Evolutionary conservation across 2,888 invertebrate species (phyloP).

Genomic region (Morpho helenor): DNA sequence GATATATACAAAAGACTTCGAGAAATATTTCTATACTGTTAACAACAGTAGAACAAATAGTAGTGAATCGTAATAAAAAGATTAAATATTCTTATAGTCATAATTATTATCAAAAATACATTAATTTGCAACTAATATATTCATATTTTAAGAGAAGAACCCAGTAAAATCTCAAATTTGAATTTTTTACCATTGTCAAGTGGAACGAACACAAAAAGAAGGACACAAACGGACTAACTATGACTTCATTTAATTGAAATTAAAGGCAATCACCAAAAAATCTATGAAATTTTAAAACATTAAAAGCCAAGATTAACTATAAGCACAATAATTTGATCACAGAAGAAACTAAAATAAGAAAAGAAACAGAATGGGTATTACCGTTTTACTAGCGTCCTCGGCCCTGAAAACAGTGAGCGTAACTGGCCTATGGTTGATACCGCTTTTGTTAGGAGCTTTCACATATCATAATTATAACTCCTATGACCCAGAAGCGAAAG

Average conservation of each 20-base stretch:
- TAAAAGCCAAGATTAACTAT: no score
- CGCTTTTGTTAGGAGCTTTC: conserved; percentile 88
- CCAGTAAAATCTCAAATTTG: no score
- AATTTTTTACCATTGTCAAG: no score
- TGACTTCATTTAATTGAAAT: no score
- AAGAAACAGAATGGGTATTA: conserved; percentile 81
- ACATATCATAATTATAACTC: conserved; percentile 89
- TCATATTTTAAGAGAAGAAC: no score
- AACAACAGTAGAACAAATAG: conserved; percentile 9
- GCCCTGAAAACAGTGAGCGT: conserved; percentile 88
- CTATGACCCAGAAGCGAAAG: conserved; percentile 88
- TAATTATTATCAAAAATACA: no score
- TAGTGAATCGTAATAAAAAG: conserved; percentile 33
- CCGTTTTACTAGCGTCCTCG: conserved; percentile 86
- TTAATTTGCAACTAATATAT: no score
- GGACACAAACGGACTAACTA: no score
- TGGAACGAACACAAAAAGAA: no score
- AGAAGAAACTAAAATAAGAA: conserved; percentile 6
- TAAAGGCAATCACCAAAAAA: no score
- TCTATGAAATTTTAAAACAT: no score
- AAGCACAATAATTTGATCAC: neutral
- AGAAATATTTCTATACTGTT: neutral
- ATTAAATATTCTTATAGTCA: no score
- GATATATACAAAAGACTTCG: conserved; percentile 44
- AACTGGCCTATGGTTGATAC: conserved; percentile 90